Conservation (phyloP, 2,113 vertebrate genomes). For the Madoqua kirkii region DNA sequence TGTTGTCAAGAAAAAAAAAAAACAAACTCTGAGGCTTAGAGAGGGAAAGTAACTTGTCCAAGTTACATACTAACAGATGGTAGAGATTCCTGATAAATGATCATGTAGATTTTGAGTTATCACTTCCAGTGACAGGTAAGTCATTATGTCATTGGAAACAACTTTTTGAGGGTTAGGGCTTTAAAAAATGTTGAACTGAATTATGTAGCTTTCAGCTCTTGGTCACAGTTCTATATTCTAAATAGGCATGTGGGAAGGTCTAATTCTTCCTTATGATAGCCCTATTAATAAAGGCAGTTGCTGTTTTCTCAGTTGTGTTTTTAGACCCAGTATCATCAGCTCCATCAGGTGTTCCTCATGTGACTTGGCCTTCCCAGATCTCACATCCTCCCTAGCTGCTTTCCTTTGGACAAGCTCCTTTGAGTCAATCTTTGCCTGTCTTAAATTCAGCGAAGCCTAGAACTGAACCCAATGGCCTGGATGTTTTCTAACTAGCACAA, state of each 20-base stretch:
- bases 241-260: background rate
- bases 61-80: background rate
- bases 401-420: background rate
- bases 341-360: background rate
- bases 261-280: background rate
- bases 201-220: background rate
- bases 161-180: background rate
- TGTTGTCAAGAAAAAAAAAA: background rate
- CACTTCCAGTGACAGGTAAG: background rate
- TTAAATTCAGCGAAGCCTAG: background rate
- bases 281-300: background rate
- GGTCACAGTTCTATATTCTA: background rate
- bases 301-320: background rate
- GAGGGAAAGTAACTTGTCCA: background rate
- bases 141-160: slow-evolving; percentile 5
- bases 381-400: background rate
- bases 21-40: background rate
- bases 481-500: background rate
- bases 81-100: background rate
- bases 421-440: background rate
- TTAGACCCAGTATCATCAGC: background rate
- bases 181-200: background rate
- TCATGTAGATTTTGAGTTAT: background rate
- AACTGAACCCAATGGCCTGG: background rate
- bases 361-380: background rate